phyloP scores from a whole-genome alignment of 2,888 invertebrate genomes.

The Teinopalpus imperialis region DNA sequence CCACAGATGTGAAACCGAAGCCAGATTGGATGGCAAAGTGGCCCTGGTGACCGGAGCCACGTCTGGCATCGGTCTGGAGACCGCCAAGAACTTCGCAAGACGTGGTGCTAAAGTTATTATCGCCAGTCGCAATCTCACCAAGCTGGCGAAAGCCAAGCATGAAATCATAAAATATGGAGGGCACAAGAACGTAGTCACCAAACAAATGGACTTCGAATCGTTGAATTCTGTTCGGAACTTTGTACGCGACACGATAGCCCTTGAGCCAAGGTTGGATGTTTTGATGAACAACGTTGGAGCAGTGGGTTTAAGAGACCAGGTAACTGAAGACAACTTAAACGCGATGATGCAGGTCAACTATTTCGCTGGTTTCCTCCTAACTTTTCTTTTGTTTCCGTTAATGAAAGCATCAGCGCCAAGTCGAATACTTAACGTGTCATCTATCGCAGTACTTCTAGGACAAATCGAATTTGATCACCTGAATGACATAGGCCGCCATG shows the following conservation, averaged over 20 bases:
- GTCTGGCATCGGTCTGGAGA: slow-evolving; percentile 58
- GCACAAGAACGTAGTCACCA: slow-evolving; percentile 44
- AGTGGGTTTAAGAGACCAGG: slow-evolving; percentile 51
- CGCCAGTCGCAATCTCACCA: slow-evolving; percentile 70
- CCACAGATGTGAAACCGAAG: slow-evolving; percentile 46
- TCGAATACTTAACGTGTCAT: slow-evolving; percentile 56
- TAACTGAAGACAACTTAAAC: slow-evolving; percentile 83
- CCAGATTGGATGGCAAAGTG: slow-evolving; percentile 54
- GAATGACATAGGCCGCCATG: slow-evolving; percentile 85
- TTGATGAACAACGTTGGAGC: slow-evolving; percentile 76
- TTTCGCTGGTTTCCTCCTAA: slow-evolving; percentile 58
- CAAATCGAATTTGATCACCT: slow-evolving; percentile 86
- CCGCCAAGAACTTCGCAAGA: slow-evolving; percentile 63
- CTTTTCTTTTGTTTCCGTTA: slow-evolving; percentile 55
- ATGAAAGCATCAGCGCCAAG: slow-evolving; percentile 56
- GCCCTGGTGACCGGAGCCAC: slow-evolving; percentile 66
- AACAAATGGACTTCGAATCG: slow-evolving; percentile 74
- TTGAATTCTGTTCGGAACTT: slow-evolving; percentile 80
- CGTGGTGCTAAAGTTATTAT: slow-evolving; percentile 81
- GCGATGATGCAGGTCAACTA: slow-evolving; percentile 82
- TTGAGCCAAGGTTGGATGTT: slow-evolving; percentile 71
- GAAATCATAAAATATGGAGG: slow-evolving; percentile 44
- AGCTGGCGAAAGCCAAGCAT: slow-evolving; percentile 42
- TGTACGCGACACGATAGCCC: slow-evolving; percentile 72
- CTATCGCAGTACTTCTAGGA: slow-evolving; percentile 85